These are phyloP conservation scores for Cottoperca gobio DNA, from an alignment of 2,797 vertebrate species.

Conservation along the genomic window DNA sequence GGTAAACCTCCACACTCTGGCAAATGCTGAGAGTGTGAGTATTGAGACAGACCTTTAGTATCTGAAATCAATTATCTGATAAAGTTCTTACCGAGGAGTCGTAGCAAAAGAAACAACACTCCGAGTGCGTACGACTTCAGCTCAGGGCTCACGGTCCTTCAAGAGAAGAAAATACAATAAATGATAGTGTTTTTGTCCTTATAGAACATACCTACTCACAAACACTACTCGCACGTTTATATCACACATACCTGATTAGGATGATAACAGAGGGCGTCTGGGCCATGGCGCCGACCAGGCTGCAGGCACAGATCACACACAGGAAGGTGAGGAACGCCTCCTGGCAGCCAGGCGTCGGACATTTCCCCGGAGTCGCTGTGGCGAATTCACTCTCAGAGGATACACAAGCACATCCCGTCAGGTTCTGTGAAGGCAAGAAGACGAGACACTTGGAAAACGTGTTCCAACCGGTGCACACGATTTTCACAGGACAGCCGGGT, in stretches of 20 bases:
- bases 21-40: neutral
- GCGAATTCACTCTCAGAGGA: constrained; percentile 82
- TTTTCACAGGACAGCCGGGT: constrained; percentile 3
- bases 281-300: constrained; percentile 98
- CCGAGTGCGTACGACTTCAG: constrained; percentile 98
- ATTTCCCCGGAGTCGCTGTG: constrained; percentile 92
- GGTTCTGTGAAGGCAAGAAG: constrained; percentile 85
- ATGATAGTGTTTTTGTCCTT: neutral
- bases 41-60: neutral
- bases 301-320: constrained; percentile 97
- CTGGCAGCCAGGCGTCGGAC: constrained; percentile 93
- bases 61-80: constrained; percentile 14
- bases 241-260: constrained; percentile 90
- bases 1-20: neutral
- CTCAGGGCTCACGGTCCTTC: constrained; percentile 95
- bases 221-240: neutral
- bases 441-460: neutral
- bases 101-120: constrained; percentile 94
- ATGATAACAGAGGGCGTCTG: constrained; percentile 99
- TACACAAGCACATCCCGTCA: constrained; percentile 92
- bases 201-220: neutral
- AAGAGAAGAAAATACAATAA: constrained; percentile 21
- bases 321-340: constrained; percentile 97
- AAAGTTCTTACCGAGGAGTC: constrained; percentile 90
- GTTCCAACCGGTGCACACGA: neutral